Conservation (phyloP, 2,888 invertebrate genomes). For the Ephialtes manifestator region DNA sequence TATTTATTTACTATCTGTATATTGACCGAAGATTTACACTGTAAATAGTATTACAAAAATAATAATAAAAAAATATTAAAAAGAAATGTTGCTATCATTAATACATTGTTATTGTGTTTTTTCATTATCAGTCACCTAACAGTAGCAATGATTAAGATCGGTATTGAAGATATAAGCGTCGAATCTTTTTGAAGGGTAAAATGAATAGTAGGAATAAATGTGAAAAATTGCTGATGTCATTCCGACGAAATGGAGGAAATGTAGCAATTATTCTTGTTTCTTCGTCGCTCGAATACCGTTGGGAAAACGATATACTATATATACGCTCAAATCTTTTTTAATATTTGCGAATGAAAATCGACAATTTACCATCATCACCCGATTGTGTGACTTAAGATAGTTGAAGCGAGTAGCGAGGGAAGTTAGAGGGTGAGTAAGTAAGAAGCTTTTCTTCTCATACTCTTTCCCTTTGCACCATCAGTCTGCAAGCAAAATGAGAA, state of each 20-base stretch:
- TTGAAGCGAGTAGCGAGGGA: conserved; percentile 23
- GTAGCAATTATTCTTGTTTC: conserved; percentile 28
- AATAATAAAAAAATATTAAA: too few relatives aligned
- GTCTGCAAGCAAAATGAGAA: conserved; percentile 49
- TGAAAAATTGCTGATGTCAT: conserved; percentile 49
- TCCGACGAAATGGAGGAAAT: conserved; percentile 39
- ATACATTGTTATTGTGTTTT: too few relatives aligned
- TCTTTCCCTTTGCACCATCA: conserved; percentile 9
- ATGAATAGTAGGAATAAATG: conserved; percentile 46
- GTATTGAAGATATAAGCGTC: conserved; percentile 16
- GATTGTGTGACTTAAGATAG: conserved; percentile 19
- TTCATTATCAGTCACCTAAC: too few relatives aligned
- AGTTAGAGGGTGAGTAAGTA: conserved; percentile 41
- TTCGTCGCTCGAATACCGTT: conserved; percentile 5
- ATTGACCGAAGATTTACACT: too few relatives aligned
- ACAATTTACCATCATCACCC: conserved; percentile 25
- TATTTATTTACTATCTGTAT: too few relatives aligned
- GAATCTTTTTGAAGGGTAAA: conserved; percentile 23
- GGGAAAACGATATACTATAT: not conserved
- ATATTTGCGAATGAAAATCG: conserved; percentile 57
- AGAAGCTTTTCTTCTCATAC: conserved; percentile 26
- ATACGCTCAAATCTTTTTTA: conserved; percentile 14
- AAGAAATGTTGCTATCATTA: too few relatives aligned
- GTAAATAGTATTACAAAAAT: too few relatives aligned
- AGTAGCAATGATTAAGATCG: conserved; percentile 27